Evolutionary conservation across 2,113 vertebrate genomes (phyloP).

Genomic region (Ammodytes dubius): DNA sequence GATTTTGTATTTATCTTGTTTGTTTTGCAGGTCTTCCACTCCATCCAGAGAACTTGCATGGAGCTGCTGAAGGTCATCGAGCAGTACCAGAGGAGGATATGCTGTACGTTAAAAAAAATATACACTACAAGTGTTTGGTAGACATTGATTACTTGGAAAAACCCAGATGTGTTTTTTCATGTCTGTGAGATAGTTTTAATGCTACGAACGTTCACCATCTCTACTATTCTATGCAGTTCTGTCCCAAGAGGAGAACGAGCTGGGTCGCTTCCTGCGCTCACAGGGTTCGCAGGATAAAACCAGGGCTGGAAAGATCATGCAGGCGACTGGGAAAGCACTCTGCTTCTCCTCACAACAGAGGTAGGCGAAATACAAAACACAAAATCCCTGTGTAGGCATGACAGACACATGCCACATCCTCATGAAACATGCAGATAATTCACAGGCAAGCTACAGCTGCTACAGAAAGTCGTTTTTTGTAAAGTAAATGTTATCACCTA

Average conservation of each 20-base stretch:
- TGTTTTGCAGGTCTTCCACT: slow-evolving; percentile 92
- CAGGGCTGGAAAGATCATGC: slow-evolving; percentile 98
- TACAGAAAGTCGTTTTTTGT: not conserved
- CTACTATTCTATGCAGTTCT: slow-evolving; percentile 84
- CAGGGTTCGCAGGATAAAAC: slow-evolving; percentile 97
- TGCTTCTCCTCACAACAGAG: slow-evolving; percentile 99
- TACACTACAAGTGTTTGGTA: not conserved
- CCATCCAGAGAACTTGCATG: slow-evolving; percentile 97
- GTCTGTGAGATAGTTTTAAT: not conserved
- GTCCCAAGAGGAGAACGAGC: slow-evolving; percentile 97
- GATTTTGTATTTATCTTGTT: not conserved
- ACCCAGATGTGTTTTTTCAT: not conserved
- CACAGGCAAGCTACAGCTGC: not conserved
- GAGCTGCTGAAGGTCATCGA: slow-evolving; percentile 97
- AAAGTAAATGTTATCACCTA: not conserved
- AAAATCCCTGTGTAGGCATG: not conserved
- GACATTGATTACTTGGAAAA: not conserved
- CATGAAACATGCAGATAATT: not conserved
- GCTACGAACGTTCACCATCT: not conserved
- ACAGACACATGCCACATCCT: not conserved
- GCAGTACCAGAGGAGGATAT: slow-evolving; percentile 96
- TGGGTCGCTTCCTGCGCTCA: slow-evolving; percentile 95
- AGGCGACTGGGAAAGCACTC: slow-evolving; percentile 96
- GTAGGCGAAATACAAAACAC: slow-evolving; percentile 69
- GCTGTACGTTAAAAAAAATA: slow-evolving; percentile 85